These are phyloP conservation scores for Piaya cayana DNA, from an alignment of 2,113 vertebrate species.

Conservation along the genomic window DNA sequence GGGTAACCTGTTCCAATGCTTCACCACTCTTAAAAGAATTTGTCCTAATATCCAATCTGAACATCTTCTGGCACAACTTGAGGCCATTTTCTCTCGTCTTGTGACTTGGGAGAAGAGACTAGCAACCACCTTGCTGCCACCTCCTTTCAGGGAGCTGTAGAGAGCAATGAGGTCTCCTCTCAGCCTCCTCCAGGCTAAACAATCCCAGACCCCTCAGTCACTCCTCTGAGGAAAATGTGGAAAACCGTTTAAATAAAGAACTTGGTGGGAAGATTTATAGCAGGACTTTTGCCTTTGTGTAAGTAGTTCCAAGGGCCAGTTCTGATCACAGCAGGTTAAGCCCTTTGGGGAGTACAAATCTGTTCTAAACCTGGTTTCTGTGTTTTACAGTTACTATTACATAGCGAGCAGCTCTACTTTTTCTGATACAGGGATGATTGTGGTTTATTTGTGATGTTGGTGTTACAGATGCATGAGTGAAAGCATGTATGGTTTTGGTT, in stretches of 20 bases:
- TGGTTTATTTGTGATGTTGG: background rate
- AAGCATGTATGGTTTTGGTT: background rate
- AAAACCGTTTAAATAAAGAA: background rate
- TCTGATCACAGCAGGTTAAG: background rate
- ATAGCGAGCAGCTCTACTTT: background rate
- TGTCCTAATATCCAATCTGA: too few relatives aligned
- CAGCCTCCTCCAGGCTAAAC: too few relatives aligned
- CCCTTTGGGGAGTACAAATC: background rate
- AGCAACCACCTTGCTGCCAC: too few relatives aligned
- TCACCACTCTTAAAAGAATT: too few relatives aligned
- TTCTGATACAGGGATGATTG: accelerated
- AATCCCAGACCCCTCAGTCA: too few relatives aligned
- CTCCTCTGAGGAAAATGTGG: background rate
- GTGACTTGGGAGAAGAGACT: too few relatives aligned
- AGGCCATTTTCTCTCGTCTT: too few relatives aligned
- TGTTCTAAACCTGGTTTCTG: background rate
- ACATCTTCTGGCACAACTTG: too few relatives aligned
- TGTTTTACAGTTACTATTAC: background rate
- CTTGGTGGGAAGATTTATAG: background rate
- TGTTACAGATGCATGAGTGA: background rate
- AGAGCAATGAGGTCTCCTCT: too few relatives aligned
- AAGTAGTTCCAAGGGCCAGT: background rate
- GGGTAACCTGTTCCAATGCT: too few relatives aligned
- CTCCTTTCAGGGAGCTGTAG: too few relatives aligned
- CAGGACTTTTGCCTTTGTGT: background rate